These are phyloP conservation scores for Drosophila greeni DNA, from an alignment of 2,888 invertebrate genomes.

Conservation along the genomic window DNA sequence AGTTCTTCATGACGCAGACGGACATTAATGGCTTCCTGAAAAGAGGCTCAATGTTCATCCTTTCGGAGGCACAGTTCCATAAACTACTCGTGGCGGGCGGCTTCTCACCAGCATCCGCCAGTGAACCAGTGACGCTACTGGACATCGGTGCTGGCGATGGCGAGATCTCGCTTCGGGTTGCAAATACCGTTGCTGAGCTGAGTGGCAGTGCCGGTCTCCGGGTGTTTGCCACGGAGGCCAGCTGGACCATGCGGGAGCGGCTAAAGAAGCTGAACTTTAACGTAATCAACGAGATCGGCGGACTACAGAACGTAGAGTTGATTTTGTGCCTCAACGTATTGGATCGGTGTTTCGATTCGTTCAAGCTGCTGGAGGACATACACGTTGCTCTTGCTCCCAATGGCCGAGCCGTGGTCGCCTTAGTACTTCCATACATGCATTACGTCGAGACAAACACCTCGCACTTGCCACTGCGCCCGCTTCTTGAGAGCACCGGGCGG, in stretches of 20 bases:
- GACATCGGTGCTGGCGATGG: constrained; percentile 99
- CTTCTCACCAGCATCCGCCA: constrained; percentile 55
- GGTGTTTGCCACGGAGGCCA: constrained; percentile 94
- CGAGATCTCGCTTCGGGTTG: constrained; percentile 89
- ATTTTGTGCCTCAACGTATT: constrained; percentile 91
- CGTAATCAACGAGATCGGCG: constrained; percentile 75
- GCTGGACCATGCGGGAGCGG: constrained; percentile 90
- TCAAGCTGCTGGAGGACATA: constrained; percentile 87
- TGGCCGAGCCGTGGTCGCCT: constrained; percentile 90
- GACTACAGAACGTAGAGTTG: constrained; percentile 75
- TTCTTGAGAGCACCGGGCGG: constrained; percentile 81
- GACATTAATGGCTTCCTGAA: constrained; percentile 96
- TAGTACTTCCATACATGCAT: constrained; percentile 95
- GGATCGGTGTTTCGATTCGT: constrained; percentile 94
- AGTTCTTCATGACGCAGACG: constrained; percentile 95
- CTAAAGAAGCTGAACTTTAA: constrained; percentile 82
- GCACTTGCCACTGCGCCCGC: constrained; percentile 80
- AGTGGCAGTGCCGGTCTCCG: constrained; percentile 80
- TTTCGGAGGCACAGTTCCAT: constrained; percentile 90
- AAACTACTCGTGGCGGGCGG: constrained; percentile 74
- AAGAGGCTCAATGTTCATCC: constrained; percentile 97
- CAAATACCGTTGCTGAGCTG: constrained; percentile 80
- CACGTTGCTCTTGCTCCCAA: constrained; percentile 84
- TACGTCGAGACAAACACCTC: constrained; percentile 93
- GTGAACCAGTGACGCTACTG: constrained; percentile 81